Conservation (phyloP, 2,113 vertebrate species). For the Anguilla japonica region DNA sequence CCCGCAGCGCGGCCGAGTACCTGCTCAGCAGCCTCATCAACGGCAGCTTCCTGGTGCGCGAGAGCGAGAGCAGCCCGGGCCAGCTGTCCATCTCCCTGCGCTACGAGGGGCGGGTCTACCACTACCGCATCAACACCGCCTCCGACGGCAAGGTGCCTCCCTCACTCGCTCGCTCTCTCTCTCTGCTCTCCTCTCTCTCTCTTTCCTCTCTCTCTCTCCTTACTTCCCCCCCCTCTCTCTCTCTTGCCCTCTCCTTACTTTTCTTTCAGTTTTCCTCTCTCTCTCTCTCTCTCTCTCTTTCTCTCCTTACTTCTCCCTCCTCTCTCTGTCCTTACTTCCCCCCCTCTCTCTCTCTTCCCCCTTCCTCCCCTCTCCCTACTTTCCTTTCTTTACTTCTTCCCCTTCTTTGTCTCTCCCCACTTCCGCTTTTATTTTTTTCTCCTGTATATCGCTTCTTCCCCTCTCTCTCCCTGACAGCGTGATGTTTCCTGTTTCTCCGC, state of each 20-base stretch:
- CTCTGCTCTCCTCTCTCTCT: background rate
- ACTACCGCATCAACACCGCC: conserved; percentile 97
- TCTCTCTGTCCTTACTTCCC: background rate
- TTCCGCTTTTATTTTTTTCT: background rate
- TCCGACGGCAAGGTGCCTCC: conserved; percentile 85
- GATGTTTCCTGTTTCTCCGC: too few relatives aligned
- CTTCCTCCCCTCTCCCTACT: background rate
- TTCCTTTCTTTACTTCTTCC: too few relatives aligned
- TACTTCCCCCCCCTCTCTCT: background rate
- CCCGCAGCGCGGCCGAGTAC: conserved; percentile 93
- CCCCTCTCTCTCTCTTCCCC: background rate
- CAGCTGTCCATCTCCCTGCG: conserved; percentile 96
- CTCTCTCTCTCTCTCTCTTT: background rate
- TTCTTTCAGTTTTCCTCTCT: background rate
- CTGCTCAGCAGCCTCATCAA: conserved; percentile 96
- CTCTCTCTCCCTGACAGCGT: too few relatives aligned
- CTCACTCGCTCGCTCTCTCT: background rate
- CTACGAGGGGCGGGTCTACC: conserved; percentile 96
- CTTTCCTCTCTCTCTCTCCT: background rate
- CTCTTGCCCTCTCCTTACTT: background rate
- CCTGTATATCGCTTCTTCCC: background rate
- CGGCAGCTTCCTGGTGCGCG: conserved; percentile 95
- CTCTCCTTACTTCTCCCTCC: background rate
- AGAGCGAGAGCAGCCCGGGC: conserved; percentile 97
- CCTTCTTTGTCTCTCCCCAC: too few relatives aligned